Conservation (phyloP, 92 coral and sea anemone species). For the Plumapathes pennacea region DNA sequence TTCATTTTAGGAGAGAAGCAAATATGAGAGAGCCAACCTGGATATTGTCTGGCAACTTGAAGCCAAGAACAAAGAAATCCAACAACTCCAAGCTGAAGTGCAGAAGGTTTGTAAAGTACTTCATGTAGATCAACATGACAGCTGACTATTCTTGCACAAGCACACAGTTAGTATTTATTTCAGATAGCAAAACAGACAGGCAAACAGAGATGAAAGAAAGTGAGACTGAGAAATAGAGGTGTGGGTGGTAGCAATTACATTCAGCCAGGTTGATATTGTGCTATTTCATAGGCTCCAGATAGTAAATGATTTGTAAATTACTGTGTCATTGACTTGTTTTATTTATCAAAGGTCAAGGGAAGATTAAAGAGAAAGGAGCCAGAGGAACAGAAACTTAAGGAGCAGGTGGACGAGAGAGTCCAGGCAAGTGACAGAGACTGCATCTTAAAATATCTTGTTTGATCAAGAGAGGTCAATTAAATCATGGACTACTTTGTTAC, state of each 20-base stretch:
- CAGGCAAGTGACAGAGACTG: too few relatives aligned
- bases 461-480: too few relatives aligned
- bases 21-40: slow-evolving; percentile 75
- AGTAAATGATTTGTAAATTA: too few relatives aligned
- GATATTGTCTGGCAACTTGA: slow-evolving; percentile 98
- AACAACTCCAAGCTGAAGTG: slow-evolving; percentile 53
- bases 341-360: slow-evolving; percentile 56
- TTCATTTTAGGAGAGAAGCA: slow-evolving; percentile 65
- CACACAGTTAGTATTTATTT: not conserved
- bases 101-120: slow-evolving; percentile 54
- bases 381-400: slow-evolving; percentile 82
- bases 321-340: not conserved
- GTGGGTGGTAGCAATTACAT: too few relatives aligned
- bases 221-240: too few relatives aligned
- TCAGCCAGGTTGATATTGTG: too few relatives aligned
- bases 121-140: not conserved
- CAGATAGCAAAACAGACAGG: slow-evolving; percentile 11
- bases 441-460: too few relatives aligned
- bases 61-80: slow-evolving; percentile 85
- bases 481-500: too few relatives aligned
- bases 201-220: not conserved
- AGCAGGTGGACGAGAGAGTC: slow-evolving; percentile 75
- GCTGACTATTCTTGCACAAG: not conserved
- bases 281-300: too few relatives aligned
- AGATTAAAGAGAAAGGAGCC: slow-evolving; percentile 72